Conservation (phyloP, 2,888 invertebrate genomes). For the Mongoloraphidia duomilia region DNA sequence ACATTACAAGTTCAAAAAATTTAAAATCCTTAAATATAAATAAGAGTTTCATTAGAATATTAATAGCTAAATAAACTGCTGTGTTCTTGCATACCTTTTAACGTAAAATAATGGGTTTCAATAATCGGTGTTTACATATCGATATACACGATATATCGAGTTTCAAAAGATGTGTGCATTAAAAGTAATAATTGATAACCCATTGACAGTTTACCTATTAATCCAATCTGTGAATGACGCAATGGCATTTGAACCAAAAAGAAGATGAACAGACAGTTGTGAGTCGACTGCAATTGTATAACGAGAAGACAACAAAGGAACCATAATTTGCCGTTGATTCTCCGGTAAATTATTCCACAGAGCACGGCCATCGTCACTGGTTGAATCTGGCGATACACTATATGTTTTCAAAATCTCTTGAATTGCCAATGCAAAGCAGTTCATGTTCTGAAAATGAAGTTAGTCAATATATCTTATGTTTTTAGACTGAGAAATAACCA, state of each 20-base stretch:
- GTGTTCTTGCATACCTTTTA: too few species aligned
- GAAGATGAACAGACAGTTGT: constrained; percentile 36
- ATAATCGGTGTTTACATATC: too few species aligned
- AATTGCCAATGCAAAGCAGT: constrained; percentile 66
- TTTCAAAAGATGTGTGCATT: too few species aligned
- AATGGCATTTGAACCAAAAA: constrained; percentile 52
- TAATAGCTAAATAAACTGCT: too few species aligned
- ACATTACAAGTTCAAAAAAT: too few species aligned
- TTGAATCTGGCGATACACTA: constrained; percentile 47
- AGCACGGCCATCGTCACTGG: constrained; percentile 36
- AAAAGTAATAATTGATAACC: not conserved
- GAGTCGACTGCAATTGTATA: constrained; percentile 30
- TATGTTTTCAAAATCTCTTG: constrained; percentile 62
- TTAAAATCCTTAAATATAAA: too few species aligned
- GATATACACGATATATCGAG: too few species aligned
- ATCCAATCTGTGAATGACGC: constrained; percentile 61
- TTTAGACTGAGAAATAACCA: too few species aligned
- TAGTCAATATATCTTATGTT: constrained; percentile 2
- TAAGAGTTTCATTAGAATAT: too few species aligned
- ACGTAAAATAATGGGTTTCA: too few species aligned
- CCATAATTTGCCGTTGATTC: constrained; percentile 61
- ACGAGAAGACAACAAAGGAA: constrained; percentile 58
- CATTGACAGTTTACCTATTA: constrained; percentile 38
- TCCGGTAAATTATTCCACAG: constrained; percentile 59
- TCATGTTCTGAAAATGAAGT: constrained; percentile 42